A percentile compares a stretch with the other conserved stretches of the same genome.
Conservation (phyloP, 2,113 vertebrate species). For the Progne subis region DNA sequence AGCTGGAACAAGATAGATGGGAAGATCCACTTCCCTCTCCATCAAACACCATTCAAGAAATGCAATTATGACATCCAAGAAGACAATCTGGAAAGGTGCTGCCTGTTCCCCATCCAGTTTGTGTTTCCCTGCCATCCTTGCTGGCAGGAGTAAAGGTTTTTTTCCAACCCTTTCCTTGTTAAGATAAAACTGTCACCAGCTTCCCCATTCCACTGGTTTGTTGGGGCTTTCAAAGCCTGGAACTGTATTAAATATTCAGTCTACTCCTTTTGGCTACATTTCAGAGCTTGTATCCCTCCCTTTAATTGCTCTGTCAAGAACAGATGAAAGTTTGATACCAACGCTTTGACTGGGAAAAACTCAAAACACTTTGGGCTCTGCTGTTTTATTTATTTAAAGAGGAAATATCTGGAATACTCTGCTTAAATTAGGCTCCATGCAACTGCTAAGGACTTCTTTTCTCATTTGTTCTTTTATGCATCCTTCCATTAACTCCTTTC, state of each 20-base stretch:
- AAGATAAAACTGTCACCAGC: slow-evolving; percentile 56
- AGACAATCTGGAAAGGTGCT: neutral
- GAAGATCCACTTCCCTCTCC: neutral
- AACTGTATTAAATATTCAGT: slow-evolving; percentile 63
- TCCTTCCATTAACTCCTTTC: neutral
- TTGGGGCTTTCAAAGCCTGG: slow-evolving; percentile 60
- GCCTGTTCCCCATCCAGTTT: neutral
- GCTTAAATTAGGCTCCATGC: neutral
- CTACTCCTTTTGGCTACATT: slow-evolving; percentile 50
- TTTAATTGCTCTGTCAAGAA: slow-evolving; percentile 62
- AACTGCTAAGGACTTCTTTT: neutral
- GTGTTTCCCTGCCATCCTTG: neutral
- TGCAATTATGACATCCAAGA: neutral
- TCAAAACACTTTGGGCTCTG: slow-evolving; percentile 9
- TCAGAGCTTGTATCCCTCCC: slow-evolving; percentile 35
- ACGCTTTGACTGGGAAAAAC: slow-evolving; percentile 26
- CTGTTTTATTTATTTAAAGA: slow-evolving; percentile 21
- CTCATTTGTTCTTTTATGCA: neutral
- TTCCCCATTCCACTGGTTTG: slow-evolving; percentile 26
- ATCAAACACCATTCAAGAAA: neutral
- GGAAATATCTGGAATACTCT: neutral
- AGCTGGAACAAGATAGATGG: neutral
- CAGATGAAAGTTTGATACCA: slow-evolving; percentile 51
- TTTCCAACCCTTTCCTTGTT: slow-evolving; percentile 1
- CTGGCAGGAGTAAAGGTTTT: neutral